Evolutionary conservation across 1,140 invertebrate species (phyloP).

Genomic region (Bombus haemorrhoidalis): DNA sequence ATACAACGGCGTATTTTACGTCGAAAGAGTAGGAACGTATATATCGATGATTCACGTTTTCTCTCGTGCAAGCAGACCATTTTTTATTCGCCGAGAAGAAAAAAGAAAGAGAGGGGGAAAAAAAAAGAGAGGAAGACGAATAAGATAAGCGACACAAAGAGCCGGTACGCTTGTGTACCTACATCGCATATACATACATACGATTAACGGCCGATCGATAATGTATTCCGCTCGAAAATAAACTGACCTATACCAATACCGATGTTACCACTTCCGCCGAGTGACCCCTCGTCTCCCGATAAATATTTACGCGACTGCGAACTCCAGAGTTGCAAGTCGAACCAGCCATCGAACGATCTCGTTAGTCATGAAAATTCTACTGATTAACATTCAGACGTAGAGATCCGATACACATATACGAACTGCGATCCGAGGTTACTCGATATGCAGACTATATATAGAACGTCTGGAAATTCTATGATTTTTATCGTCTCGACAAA

Average conservation of each 20-base stretch:
- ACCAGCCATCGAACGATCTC: not conserved
- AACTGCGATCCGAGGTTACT: not conserved
- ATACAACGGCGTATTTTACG: too few species aligned
- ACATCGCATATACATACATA: slow-evolving; percentile 12
- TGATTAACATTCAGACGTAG: not conserved
- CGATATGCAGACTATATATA: not conserved
- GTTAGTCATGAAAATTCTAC: not conserved
- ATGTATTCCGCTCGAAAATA: slow-evolving; percentile 71
- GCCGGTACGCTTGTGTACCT: not conserved
- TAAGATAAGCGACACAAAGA: not conserved
- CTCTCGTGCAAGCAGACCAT: not conserved
- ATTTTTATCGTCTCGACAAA: not conserved
- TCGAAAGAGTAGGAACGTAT: not conserved
- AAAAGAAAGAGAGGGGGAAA: too few species aligned
- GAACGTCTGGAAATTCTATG: not conserved
- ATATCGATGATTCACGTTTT: not conserved
- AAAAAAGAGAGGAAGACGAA: not conserved
- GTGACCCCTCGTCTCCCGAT: slow-evolving; percentile 71
- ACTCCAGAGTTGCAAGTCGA: not conserved
- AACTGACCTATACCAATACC: slow-evolving; percentile 77
- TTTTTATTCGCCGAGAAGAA: not conserved
- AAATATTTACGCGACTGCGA: slow-evolving; percentile 75
- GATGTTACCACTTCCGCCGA: slow-evolving; percentile 75
- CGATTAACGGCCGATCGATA: slow-evolving; percentile 72
- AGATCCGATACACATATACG: too few species aligned